These are phyloP conservation scores for Pyrrhosoma nymphula DNA, from an alignment of 2,888 invertebrate species.

Conservation along the genomic window DNA sequence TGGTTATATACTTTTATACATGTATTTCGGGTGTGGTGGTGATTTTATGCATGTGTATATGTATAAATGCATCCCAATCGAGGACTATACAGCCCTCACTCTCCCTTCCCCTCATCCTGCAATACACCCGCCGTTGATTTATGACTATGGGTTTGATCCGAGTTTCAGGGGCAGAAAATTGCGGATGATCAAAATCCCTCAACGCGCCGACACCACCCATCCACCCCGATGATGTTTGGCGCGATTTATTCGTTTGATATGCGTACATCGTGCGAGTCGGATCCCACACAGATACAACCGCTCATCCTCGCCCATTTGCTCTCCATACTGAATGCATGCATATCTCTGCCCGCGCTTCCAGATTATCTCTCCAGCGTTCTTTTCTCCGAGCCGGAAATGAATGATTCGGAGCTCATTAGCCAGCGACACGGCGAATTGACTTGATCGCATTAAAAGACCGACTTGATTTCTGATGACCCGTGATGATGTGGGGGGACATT, in stretches of 20 bases:
- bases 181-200: slow-evolving; percentile 65
- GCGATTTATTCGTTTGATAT: slow-evolving; percentile 50
- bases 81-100: background rate
- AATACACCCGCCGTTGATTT: slow-evolving; percentile 18
- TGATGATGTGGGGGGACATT: background rate
- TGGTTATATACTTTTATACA: too few relatives aligned
- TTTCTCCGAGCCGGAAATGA: background rate
- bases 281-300: background rate
- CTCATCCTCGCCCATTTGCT: background rate
- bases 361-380: background rate
- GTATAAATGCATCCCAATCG: background rate
- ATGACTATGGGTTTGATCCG: slow-evolving; percentile 61
- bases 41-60: background rate
- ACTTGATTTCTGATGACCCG: slow-evolving; percentile 2
- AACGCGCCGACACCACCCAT: background rate
- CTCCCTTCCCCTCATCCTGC: background rate
- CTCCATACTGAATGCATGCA: background rate
- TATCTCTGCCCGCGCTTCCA: background rate
- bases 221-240: slow-evolving; percentile 19
- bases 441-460: slow-evolving; percentile 12
- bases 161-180: slow-evolving; percentile 63
- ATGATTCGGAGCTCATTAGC: slow-evolving; percentile 9
- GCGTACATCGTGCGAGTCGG: background rate
- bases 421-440: background rate
- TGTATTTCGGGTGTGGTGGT: too few relatives aligned